A percentile compares a stretch with the other conserved stretches of the same genome.
Conservation (phyloP, 2,888 invertebrate species). For the Noctuana brunneofusca region DNA sequence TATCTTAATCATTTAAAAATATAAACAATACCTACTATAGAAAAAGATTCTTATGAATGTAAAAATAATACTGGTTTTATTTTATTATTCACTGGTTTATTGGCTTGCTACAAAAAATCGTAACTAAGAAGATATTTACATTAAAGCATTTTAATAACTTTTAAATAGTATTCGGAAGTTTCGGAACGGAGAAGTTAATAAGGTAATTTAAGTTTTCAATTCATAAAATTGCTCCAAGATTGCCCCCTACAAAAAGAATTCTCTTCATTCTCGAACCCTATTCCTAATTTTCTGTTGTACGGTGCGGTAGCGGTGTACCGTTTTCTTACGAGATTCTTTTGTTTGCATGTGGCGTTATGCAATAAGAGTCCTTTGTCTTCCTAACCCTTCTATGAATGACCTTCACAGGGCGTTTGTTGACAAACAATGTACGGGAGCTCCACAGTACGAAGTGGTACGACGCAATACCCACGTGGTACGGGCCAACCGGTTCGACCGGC, state of each 20-base stretch:
- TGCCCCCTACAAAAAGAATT: neutral
- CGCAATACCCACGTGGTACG: slow-evolving; percentile 76
- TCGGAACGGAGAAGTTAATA: neutral
- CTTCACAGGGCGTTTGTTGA: slow-evolving; percentile 80
- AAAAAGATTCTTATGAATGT: neutral
- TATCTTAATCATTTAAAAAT: neutral
- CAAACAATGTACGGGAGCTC: slow-evolving; percentile 75
- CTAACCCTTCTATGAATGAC: slow-evolving; percentile 69
- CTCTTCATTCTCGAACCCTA: neutral
- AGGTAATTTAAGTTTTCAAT: neutral
- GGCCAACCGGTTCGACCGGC: slow-evolving; percentile 74
- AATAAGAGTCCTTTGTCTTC: slow-evolving; percentile 66
- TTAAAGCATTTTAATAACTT: no score
- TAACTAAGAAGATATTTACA: no score
- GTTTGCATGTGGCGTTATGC: slow-evolving; percentile 48
- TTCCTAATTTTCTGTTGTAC: slow-evolving; percentile 6
- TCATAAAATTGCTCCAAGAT: neutral
- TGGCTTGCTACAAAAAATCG: no score
- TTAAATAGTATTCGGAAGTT: no score
- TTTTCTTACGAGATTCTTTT: slow-evolving; percentile 36
- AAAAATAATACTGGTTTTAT: no score
- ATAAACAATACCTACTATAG: neutral
- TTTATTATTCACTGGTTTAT: neutral
- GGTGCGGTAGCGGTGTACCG: slow-evolving; percentile 22
- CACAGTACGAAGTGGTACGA: slow-evolving; percentile 47